These are phyloP conservation scores for Andrena praecox DNA, from an alignment of 2,888 invertebrate species.

Conservation along the genomic window DNA sequence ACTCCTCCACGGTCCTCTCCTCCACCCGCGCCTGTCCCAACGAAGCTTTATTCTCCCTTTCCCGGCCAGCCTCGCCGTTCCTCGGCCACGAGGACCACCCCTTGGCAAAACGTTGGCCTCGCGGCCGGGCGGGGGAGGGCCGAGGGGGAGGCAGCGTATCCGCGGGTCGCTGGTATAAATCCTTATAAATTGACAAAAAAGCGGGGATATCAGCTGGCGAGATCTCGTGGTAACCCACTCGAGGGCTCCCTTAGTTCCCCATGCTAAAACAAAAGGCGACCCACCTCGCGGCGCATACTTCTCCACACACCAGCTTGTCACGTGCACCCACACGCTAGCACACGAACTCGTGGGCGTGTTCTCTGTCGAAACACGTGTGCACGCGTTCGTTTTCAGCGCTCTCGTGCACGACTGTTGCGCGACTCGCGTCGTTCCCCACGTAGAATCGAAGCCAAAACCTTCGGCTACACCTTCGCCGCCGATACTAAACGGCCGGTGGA, in stretches of 20 bases:
- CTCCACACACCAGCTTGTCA: conserved; percentile 35
- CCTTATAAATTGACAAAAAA: conserved; percentile 84
- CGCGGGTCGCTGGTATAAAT: conserved; percentile 80
- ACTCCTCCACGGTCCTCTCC: conserved; percentile 7
- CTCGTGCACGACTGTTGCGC: conserved; percentile 38
- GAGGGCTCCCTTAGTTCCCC: conserved; percentile 66
- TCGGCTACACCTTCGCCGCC: conserved; percentile 17
- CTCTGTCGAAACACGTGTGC: conserved; percentile 47
- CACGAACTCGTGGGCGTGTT: conserved; percentile 20
- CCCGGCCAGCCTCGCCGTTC: conserved; percentile 50
- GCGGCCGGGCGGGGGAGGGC: conserved; percentile 6
- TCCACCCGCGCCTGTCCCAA: conserved; percentile 9
- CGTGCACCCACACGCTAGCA: background rate
- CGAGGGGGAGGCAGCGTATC: conserved; percentile 62
- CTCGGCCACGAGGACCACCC: conserved; percentile 66
- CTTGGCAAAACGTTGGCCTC: conserved; percentile 58
- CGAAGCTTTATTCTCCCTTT: conserved; percentile 65
- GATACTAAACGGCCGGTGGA: background rate
- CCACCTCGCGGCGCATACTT: conserved; percentile 66
- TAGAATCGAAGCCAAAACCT: conserved; percentile 8
- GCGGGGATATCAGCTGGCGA: conserved; percentile 77
- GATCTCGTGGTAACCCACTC: conserved; percentile 80
- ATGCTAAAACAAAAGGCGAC: conserved; percentile 78
- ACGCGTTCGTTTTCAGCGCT: conserved; percentile 38
- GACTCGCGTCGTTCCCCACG: background rate